These are phyloP conservation scores for Pelecanus crispus DNA, from an alignment of 2,113 vertebrate species.

Conservation along the genomic window DNA sequence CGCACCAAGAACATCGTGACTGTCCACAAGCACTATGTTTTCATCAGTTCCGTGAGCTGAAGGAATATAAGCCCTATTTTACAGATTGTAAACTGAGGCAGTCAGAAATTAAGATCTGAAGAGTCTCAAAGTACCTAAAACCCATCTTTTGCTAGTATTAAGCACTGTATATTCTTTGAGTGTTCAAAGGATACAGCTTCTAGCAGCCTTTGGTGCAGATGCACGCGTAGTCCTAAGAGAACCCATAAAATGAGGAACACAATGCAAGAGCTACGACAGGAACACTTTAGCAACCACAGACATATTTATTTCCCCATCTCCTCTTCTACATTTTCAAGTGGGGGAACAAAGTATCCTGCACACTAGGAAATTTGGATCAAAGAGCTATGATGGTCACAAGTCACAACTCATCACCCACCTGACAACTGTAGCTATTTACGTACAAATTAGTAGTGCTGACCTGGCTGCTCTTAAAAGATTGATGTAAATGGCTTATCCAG, in stretches of 20 bases:
- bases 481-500: slow-evolving; percentile 50
- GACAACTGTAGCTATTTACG: slow-evolving; percentile 51
- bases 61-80: neutral
- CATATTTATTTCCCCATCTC: slow-evolving; percentile 4
- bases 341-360: slow-evolving; percentile 3
- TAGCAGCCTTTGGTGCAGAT: neutral
- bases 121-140: neutral
- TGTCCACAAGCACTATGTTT: neutral
- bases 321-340: neutral
- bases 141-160: neutral
- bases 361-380: neutral
- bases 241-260: neutral
- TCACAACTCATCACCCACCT: slow-evolving; percentile 47
- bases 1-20: neutral
- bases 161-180: neutral
- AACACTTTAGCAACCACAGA: slow-evolving; percentile 5
- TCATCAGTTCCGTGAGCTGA: neutral
- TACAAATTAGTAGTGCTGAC: slow-evolving; percentile 48
- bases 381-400: slow-evolving; percentile 31
- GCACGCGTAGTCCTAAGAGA: neutral
- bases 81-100: neutral
- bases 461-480: slow-evolving; percentile 44
- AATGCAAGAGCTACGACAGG: neutral
- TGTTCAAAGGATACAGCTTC: neutral
- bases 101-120: neutral